Percentiles rank a stretch among this genome's conserved stretches.
These are phyloP conservation scores for Rhagium mordax DNA, from an alignment of 2,888 invertebrate genomes.

Conservation along the genomic window DNA sequence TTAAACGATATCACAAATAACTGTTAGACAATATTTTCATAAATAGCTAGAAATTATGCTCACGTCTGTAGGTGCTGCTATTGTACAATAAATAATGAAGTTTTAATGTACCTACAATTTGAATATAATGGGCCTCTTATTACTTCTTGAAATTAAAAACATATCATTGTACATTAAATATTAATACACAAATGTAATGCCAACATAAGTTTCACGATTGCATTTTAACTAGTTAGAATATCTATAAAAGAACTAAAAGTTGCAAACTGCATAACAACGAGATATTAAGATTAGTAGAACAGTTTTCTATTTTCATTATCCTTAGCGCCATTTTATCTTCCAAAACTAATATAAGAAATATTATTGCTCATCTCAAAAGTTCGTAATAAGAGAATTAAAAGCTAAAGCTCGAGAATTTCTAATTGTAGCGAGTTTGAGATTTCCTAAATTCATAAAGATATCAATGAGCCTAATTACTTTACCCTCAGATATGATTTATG, in stretches of 20 bases:
- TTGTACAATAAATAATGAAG: background rate
- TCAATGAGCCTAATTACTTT: constrained; percentile 64
- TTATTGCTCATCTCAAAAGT: constrained; percentile 39
- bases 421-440: constrained; percentile 62
- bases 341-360: constrained; percentile 44
- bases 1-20: no score
- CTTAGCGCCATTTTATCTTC: constrained; percentile 23
- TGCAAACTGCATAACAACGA: background rate
- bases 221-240: no score
- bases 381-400: constrained; percentile 54
- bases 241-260: no score
- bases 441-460: constrained; percentile 66
- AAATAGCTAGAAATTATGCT: background rate
- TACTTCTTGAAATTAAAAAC: background rate
- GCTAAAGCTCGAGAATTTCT: constrained; percentile 51
- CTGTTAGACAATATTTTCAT: no score
- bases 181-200: background rate
- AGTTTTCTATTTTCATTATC: constrained; percentile 21
- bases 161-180: background rate
- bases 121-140: background rate
- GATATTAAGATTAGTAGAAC: background rate
- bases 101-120: background rate
- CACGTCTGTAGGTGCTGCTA: background rate
- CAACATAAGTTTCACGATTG: background rate
- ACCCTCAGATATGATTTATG: constrained; percentile 60